These are phyloP conservation scores for Drosophila ogumai DNA, from an alignment of 1,140 invertebrate genomes.

Conservation along the genomic window DNA sequence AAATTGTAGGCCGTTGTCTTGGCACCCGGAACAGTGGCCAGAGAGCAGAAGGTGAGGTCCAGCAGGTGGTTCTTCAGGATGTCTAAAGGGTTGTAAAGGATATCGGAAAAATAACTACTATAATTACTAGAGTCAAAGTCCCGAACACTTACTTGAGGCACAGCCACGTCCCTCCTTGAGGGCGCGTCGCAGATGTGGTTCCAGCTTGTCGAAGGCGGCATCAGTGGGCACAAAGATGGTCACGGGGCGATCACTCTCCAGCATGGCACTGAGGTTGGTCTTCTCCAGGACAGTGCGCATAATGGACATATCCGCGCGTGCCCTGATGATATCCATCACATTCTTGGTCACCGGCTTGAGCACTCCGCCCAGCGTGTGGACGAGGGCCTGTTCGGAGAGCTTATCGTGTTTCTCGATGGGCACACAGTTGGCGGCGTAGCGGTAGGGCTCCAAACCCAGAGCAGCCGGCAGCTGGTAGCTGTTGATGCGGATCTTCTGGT, in stretches of 20 bases:
- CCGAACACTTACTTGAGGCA: constrained; percentile 84
- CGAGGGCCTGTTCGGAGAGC: constrained; percentile 88
- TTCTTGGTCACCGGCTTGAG: constrained; percentile 86
- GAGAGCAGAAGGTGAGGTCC: constrained; percentile 88
- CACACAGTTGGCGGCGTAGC: constrained; percentile 86
- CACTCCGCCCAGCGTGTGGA: constrained; percentile 88
- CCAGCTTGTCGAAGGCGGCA: constrained; percentile 87
- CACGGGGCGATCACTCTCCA: constrained; percentile 86
- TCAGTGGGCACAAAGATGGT: constrained; percentile 89
- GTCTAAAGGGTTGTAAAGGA: constrained; percentile 75
- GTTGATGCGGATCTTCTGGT: constrained; percentile 87
- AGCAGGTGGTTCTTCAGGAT: constrained; percentile 89
- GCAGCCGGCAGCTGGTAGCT: constrained; percentile 86
- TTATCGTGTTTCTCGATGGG: constrained; percentile 85
- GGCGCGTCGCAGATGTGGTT: constrained; percentile 83
- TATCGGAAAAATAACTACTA: too few species aligned
- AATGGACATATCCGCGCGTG: constrained; percentile 83
- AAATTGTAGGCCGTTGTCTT: constrained; percentile 86
- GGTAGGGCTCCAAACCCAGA: constrained; percentile 74
- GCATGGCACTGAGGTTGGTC: constrained; percentile 76
- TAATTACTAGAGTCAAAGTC: too few species aligned
- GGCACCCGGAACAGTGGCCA: constrained; percentile 86
- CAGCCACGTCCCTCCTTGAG: constrained; percentile 85
- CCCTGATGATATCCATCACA: constrained; percentile 85
- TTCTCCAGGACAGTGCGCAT: constrained; percentile 82